phyloP scores from a whole-genome alignment of 2,888 invertebrate species.

The Pristionchus maxplancki region DNA sequence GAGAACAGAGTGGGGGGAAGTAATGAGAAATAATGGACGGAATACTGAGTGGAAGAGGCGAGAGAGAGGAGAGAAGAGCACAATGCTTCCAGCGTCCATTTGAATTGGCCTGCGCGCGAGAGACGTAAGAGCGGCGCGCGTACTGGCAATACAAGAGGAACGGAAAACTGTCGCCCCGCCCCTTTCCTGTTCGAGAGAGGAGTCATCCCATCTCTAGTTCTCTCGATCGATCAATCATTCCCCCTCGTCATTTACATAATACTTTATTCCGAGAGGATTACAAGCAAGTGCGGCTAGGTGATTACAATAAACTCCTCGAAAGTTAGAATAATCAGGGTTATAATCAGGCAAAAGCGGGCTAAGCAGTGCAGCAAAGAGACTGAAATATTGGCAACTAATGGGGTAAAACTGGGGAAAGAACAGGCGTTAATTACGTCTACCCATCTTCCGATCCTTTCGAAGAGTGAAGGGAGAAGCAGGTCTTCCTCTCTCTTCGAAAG shows the following conservation, averaged over 20 bases:
- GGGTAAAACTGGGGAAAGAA: background rate
- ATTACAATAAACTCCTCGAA: background rate
- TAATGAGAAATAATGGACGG: constrained; percentile 15
- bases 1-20: background rate
- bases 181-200: background rate
- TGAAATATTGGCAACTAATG: background rate
- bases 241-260: background rate
- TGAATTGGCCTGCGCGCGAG: background rate
- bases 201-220: background rate
- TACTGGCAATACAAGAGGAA: background rate
- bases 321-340: too few species aligned
- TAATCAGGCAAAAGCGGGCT: background rate
- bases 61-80: background rate
- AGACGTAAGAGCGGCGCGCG: background rate
- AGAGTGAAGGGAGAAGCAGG: background rate
- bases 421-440: background rate
- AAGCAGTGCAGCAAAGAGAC: background rate
- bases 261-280: constrained; percentile 14
- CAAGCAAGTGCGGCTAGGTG: constrained; percentile 2
- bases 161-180: background rate
- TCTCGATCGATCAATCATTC: background rate
- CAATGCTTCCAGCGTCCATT: background rate
- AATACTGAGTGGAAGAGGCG: background rate
- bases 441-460: background rate
- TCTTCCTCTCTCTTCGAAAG: background rate